Evolutionary conservation across 2,113 vertebrate species (phyloP).

Genomic region (Indicator indicator): DNA sequence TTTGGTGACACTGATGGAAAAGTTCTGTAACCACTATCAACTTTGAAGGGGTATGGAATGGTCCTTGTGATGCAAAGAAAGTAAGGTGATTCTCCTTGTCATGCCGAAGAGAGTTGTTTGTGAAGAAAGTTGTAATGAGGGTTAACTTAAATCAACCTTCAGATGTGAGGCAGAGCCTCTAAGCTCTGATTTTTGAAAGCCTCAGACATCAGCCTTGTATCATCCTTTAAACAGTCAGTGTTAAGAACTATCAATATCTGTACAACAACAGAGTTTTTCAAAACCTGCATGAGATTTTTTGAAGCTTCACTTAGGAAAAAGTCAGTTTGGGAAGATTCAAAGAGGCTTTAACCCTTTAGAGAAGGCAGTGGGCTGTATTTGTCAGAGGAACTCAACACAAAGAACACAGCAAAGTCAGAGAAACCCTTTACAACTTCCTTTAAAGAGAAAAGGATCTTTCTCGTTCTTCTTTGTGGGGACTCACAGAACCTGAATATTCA

Average conservation of each 20-base stretch:
- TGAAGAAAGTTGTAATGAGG: background rate
- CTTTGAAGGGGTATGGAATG: background rate
- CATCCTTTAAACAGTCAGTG: background rate
- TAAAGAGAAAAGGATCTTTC: background rate
- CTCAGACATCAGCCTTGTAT: background rate
- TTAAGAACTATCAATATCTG: background rate
- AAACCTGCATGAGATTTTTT: background rate
- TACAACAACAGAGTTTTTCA: background rate
- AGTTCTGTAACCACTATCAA: background rate
- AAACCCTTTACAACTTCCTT: background rate
- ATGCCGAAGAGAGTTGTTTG: background rate
- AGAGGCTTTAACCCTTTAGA: background rate
- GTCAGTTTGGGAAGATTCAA: background rate
- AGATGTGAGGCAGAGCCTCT: background rate
- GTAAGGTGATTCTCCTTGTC: background rate
- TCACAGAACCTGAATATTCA: background rate
- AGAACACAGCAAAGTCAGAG: background rate
- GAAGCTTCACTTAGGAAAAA: background rate
- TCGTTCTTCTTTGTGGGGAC: background rate
- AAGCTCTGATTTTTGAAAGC: background rate
- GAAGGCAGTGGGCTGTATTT: background rate
- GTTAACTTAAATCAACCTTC: background rate
- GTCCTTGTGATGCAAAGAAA: background rate
- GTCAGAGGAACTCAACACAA: background rate
- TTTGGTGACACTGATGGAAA: background rate